These are phyloP conservation scores for Pelodiscus sinensis DNA, from an alignment of 2,113 vertebrate species.

Conservation along the genomic window DNA sequence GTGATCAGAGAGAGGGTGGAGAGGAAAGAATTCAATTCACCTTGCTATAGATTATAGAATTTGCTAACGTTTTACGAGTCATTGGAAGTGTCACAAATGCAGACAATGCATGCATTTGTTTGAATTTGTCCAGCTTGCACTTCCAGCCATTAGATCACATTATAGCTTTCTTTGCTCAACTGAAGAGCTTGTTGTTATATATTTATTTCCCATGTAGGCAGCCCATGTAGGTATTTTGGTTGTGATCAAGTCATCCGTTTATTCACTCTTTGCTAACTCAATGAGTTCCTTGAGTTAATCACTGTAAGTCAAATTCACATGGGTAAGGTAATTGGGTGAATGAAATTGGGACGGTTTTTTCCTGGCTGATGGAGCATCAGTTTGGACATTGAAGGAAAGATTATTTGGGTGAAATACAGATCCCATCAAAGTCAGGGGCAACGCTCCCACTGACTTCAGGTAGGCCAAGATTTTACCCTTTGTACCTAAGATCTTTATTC, in stretches of 20 bases:
- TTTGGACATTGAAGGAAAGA: background rate
- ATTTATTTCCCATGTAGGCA: background rate
- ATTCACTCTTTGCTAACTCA: background rate
- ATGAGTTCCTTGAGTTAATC: background rate
- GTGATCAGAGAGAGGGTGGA: background rate
- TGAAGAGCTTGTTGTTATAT: background rate
- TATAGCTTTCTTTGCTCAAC: background rate
- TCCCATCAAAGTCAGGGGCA: background rate
- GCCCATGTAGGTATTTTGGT: background rate
- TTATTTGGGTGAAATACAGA: background rate
- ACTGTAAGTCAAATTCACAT: background rate
- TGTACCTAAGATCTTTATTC: background rate
- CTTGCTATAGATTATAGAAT: background rate
- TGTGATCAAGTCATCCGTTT: background rate
- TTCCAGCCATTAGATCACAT: background rate
- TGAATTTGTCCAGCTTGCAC: background rate
- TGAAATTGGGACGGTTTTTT: background rate
- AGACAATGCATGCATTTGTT: background rate
- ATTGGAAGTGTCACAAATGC: background rate
- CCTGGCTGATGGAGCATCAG: background rate
- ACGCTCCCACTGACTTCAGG: background rate
- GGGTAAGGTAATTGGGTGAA: background rate
- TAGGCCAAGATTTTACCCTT: background rate
- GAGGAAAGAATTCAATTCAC: background rate
- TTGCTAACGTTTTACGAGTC: background rate